phyloP scores from a whole-genome alignment of 2,797 vertebrate genomes.

The Apogon talboti region DNA sequence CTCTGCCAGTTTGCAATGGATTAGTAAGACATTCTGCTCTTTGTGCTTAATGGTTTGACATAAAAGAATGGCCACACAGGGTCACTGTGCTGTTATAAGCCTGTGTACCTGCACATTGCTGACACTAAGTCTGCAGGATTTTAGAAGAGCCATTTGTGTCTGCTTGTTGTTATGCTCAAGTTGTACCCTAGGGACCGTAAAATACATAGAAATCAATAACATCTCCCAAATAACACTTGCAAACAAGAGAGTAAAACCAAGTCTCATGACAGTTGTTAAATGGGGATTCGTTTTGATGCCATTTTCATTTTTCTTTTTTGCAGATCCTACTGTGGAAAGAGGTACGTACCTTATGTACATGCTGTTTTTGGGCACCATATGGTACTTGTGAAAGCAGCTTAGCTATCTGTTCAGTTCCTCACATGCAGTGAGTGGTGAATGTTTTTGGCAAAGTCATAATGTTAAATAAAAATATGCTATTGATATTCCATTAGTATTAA shows the following conservation, averaged over 20 bases:
- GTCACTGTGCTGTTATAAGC: conserved; percentile 44
- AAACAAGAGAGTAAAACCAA: conserved; percentile 60
- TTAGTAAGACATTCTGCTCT: conserved; percentile 39
- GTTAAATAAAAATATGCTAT: conserved; percentile 65
- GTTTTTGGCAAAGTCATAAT: conserved; percentile 31
- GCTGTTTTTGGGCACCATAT: conserved; percentile 55
- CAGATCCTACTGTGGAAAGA: conserved; percentile 27
- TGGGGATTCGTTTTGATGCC: conserved; percentile 35
- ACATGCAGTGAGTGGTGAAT: conserved; percentile 38
- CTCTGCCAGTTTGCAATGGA: conserved; percentile 49
- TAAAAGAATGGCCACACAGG: conserved; percentile 37
- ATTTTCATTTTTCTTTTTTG: conserved; percentile 11
- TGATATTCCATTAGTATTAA: conserved; percentile 56
- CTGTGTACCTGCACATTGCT: conserved; percentile 33
- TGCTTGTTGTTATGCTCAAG: conserved; percentile 47
- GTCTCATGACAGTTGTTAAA: conserved; percentile 56
- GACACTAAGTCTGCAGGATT: conserved; percentile 44
- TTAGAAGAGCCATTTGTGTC: conserved; percentile 58
- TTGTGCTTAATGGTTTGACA: conserved; percentile 32
- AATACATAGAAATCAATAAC: conserved; percentile 73
- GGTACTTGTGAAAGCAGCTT: conserved; percentile 55
- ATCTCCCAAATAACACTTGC: conserved; percentile 52
- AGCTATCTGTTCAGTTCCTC: conserved; percentile 49
- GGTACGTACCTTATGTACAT: conserved; percentile 26
- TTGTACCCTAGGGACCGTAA: conserved; percentile 43